Evolutionary conservation across 2,888 invertebrate species (phyloP).

Genomic region (Drosophila anomelani): DNA sequence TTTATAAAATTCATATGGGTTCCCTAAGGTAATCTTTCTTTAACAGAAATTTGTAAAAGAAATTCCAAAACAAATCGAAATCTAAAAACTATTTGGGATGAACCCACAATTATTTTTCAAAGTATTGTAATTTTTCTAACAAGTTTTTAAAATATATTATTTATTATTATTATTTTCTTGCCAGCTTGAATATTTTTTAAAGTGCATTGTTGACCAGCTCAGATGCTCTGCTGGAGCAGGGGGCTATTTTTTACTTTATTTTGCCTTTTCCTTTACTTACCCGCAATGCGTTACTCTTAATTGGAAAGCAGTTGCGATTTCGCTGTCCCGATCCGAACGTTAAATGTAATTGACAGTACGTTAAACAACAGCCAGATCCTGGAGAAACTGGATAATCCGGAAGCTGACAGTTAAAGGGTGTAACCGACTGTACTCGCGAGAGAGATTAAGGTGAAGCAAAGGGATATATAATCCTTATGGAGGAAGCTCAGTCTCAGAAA

Average conservation of each 20-base stretch:
- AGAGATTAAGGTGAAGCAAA: background rate
- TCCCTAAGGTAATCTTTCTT: background rate
- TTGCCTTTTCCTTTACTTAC: background rate
- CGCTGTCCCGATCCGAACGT: conserved; percentile 53
- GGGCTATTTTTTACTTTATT: background rate
- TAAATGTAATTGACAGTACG: conserved; percentile 63
- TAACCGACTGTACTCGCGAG: conserved; percentile 1
- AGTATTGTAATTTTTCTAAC: background rate
- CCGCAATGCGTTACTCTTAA: conserved; percentile 62
- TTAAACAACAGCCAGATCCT: conserved; percentile 32
- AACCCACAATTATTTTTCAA: no score
- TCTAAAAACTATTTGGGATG: no score
- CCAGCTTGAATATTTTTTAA: background rate
- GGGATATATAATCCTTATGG: background rate
- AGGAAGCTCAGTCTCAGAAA: no score
- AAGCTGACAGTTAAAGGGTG: conserved; percentile 33
- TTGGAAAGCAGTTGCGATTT: conserved; percentile 65
- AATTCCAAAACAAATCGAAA: no score
- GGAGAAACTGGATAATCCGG: conserved; percentile 25
- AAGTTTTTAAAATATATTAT: background rate
- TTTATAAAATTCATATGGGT: background rate
- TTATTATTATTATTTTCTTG: no score
- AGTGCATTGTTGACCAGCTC: conserved; percentile 27
- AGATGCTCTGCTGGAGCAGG: background rate
- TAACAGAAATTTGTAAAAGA: no score